Evolutionary conservation across 2,797 vertebrate species (phyloP), one percentile per base, ranked within the genome.

Genomic region (Acrossocheilus fasciatus): DNA sequence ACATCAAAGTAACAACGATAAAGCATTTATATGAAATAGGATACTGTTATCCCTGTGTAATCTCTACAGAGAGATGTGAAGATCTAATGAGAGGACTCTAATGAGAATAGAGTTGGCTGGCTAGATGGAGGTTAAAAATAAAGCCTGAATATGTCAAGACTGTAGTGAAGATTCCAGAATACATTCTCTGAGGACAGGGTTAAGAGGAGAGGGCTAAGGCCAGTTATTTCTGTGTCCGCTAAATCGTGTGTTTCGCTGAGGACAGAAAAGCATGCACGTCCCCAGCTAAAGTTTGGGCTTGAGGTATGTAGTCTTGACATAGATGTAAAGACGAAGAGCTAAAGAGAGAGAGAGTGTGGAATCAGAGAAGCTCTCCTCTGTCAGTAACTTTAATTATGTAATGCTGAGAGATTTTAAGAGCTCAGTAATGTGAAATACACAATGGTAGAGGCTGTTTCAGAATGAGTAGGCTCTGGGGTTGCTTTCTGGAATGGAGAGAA

Each of bases 141-240:
- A 93, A 90, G 92, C 73, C 85, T 69, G 87, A 92, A 92, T 91
- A 95, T 95, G 94, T 91, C 84, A 87, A 93, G 94, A 93, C 91
- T 87, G 91, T 79, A 23, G 85, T 20, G 88, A 90, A 73, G 87
- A 95, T 94, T 94, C 93, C 92, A 90, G 92, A 93, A 92, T 92
- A 92, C 92, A 93, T 95, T 94, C 89, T 90, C 91, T 75, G 84
- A 79, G 79, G 87, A 45, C 83, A 84, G 90, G 91, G 84, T 91
- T 81, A 47, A 74, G 88, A 84, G 85, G 90, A 91, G 89, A 92
- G 93, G 86, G 92, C 82, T 34, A 87, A 89, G 87, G 89, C 50
- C 90, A 84, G 82, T 87, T 95, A 94, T 96, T 95, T 81, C 54
- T 94, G 88, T 85, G 92, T 92, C 77, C n/a, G 85, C 76, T 88